These are phyloP conservation scores for Pangasius mekongensis DNA, from an alignment of 2,797 vertebrate species.

Conservation along the genomic window DNA sequence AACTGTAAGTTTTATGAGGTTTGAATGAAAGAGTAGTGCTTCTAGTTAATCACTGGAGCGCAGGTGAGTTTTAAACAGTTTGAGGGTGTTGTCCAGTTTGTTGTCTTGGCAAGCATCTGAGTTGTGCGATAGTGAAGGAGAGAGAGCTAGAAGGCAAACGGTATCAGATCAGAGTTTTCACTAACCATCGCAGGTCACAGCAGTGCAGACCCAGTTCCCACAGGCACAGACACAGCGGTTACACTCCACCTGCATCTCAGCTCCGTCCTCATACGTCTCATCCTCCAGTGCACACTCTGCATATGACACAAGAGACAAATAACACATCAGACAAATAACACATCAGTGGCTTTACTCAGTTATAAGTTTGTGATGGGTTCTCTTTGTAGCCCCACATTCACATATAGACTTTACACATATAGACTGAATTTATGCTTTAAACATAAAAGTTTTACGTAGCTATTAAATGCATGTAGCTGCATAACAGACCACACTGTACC, in stretches of 20 bases:
- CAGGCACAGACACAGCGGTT: slow-evolving; percentile 94
- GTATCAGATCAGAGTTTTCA: background rate
- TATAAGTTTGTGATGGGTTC: background rate
- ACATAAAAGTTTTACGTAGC: background rate
- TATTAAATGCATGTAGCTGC: background rate
- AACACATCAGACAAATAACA: too few species aligned
- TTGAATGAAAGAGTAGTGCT: background rate
- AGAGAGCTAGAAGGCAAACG: background rate
- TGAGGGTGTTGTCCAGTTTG: background rate
- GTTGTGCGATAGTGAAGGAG: background rate
- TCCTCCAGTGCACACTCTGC: slow-evolving; percentile 92
- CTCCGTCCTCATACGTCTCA: slow-evolving; percentile 87
- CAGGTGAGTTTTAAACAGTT: background rate
- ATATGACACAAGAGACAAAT: background rate
- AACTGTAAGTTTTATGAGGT: background rate
- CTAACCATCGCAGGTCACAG: slow-evolving; percentile 87
- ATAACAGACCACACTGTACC: background rate
- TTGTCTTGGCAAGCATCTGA: background rate
- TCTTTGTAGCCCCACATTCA: background rate
- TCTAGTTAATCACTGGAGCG: background rate
- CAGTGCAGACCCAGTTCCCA: slow-evolving; percentile 95
- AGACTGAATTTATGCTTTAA: background rate
- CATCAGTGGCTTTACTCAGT: background rate
- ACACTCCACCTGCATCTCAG: slow-evolving; percentile 89
- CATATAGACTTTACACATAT: background rate